These are phyloP conservation scores for Camelus bactrianus DNA, from an alignment of 2,113 vertebrate species.

Conservation along the genomic window DNA sequence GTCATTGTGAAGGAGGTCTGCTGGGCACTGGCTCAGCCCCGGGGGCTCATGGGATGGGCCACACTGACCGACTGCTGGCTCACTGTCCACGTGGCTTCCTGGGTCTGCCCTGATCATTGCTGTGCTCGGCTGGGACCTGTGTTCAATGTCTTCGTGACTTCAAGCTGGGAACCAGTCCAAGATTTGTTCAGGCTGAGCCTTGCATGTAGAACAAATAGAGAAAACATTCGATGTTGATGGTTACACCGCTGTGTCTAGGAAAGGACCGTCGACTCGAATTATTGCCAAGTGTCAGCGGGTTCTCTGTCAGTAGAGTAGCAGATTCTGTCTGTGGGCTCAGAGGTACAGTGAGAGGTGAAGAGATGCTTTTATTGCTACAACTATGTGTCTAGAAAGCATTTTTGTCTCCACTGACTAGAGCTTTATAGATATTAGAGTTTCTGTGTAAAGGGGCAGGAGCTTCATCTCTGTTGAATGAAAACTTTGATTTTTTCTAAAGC, in stretches of 20 bases:
- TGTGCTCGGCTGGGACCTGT: not conserved
- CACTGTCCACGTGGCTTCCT: not conserved
- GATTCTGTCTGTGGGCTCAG: not conserved
- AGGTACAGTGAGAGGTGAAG: constrained; percentile 16
- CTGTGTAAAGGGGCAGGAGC: not conserved
- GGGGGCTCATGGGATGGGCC: not conserved
- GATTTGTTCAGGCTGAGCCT: not conserved
- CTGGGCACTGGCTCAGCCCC: not conserved
- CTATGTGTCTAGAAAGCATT: not conserved
- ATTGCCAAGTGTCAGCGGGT: not conserved
- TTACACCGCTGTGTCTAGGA: not conserved
- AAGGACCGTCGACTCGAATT: constrained; percentile 15
- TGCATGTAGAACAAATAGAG: not conserved
- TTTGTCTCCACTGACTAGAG: not conserved
- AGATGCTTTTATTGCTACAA: not conserved
- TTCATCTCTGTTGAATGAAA: constrained; percentile 43
- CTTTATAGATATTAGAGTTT: constrained; percentile 4
- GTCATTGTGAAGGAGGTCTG: not conserved
- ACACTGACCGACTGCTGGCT: not conserved
- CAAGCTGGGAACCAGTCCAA: not conserved
- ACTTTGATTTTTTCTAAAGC: constrained; percentile 64
- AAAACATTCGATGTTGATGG: not conserved
- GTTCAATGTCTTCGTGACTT: not conserved
- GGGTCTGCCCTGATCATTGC: not conserved
- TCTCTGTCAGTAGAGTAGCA: constrained; percentile 29